Conservation (phyloP, 2,797 vertebrate species). For the Peromyscus eremicus region DNA sequence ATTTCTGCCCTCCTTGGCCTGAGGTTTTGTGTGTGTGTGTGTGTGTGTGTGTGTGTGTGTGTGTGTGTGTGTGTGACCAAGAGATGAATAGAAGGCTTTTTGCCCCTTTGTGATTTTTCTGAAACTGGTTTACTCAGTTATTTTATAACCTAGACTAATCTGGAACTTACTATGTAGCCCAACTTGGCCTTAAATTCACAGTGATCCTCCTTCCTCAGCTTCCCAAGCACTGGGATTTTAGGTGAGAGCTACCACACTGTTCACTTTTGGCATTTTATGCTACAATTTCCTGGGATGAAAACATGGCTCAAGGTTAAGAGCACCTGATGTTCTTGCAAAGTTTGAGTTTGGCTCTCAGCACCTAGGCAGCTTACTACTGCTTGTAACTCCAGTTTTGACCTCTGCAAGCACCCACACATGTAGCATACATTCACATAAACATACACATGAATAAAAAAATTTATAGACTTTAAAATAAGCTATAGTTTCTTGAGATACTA, state of each 20-base stretch:
- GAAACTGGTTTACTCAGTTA: not conserved
- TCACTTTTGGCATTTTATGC: not conserved
- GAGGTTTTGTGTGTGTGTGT: not conserved
- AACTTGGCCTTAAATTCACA: not conserved
- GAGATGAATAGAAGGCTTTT: not conserved
- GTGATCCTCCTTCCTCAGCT: not conserved
- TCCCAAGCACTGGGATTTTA: not conserved
- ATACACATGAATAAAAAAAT: not conserved
- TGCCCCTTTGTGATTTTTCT: not conserved
- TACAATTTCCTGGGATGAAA: not conserved
- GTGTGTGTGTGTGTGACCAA: not conserved
- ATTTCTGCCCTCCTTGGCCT: not conserved
- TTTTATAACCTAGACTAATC: not conserved
- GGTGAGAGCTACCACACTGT: not conserved
- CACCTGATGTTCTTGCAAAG: not conserved
- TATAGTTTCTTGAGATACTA: not conserved
- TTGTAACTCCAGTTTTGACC: not conserved
- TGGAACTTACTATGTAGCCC: not conserved
- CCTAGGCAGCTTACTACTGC: not conserved
- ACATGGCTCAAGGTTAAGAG: not conserved
- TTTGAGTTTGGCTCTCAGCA: not conserved
- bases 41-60: not conserved
- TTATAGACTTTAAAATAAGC: not conserved
- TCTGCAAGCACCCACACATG: not conserved
- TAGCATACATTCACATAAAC: not conserved